phyloP scores from a whole-genome alignment of 2,113 vertebrate species.

The Chaenogobius annularis region DNA sequence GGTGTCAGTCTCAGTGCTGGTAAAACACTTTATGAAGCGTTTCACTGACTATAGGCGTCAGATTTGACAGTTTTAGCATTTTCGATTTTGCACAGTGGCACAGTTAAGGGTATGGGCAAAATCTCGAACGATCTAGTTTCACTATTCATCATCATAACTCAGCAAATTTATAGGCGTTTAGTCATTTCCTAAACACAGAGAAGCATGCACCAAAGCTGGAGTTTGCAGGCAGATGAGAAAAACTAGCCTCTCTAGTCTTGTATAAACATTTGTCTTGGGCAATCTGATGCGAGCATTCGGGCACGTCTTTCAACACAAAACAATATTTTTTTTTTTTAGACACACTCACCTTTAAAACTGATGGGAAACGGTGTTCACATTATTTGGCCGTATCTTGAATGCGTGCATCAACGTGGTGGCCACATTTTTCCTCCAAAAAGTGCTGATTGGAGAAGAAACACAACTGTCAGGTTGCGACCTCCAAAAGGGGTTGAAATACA shows the following conservation, averaged over 20 bases:
- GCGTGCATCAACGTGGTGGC: slow-evolving; percentile 69
- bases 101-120: slow-evolving; percentile 15
- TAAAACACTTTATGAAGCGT: not conserved
- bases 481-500: not conserved
- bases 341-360: slow-evolving; percentile 68
- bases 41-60: not conserved
- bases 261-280: slow-evolving; percentile 13
- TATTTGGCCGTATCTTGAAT: slow-evolving; percentile 67
- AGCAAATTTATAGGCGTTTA: slow-evolving; percentile 22
- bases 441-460: slow-evolving; percentile 54
- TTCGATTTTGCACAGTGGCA: slow-evolving; percentile 40
- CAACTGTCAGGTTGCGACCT: not conserved
- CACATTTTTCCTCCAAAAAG: slow-evolving; percentile 58
- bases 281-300: not conserved
- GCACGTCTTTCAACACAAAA: slow-evolving; percentile 8
- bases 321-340: not conserved
- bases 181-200: slow-evolving; percentile 23
- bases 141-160: slow-evolving; percentile 6
- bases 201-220: not conserved
- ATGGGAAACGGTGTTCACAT: slow-evolving; percentile 76
- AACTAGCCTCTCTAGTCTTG: not conserved
- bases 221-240: slow-evolving; percentile 16
- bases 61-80: slow-evolving; percentile 10
- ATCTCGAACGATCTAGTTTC: slow-evolving; percentile 22
- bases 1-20: slow-evolving; percentile 49